Evolutionary conservation across 2,888 invertebrate genomes (phyloP).

Genomic region (Sminthurides aquaticus): DNA sequence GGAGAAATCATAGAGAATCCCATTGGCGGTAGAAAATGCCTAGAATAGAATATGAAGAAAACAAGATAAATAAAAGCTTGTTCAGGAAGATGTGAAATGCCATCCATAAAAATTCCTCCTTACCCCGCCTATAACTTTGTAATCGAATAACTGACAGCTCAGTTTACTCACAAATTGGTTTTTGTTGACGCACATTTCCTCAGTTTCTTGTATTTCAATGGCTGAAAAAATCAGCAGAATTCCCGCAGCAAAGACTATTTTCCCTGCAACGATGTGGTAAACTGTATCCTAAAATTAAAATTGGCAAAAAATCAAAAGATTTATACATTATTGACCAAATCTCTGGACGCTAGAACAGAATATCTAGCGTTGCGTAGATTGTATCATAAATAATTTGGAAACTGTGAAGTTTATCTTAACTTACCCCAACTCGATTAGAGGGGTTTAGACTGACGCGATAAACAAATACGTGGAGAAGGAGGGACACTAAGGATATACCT

Average conservation of each 20-base stretch:
- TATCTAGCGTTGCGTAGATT: too few relatives aligned
- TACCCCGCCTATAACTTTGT: slow-evolving; percentile 8
- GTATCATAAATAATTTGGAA: background rate
- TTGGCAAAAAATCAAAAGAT: background rate
- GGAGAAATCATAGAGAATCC: slow-evolving; percentile 1
- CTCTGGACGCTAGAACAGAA: too few relatives aligned
- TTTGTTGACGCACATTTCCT: background rate
- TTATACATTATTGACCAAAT: too few relatives aligned
- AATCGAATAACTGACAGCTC: slow-evolving; percentile 14
- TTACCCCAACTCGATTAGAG: slow-evolving; percentile 26
- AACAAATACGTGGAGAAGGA: slow-evolving; percentile 14
- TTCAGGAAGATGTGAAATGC: too few relatives aligned
- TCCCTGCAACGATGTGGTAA: slow-evolving; percentile 21
- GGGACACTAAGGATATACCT: slow-evolving; percentile 23
- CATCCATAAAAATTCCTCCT: too few relatives aligned
- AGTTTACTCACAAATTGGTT: background rate
- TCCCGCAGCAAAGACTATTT: slow-evolving; percentile 21
- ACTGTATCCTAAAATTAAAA: slow-evolving; percentile 23
- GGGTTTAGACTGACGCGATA: slow-evolving; percentile 15
- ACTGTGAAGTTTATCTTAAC: background rate
- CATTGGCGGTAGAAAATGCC: slow-evolving; percentile 7
- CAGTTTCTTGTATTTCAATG: slow-evolving; percentile 20
- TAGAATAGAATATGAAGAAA: slow-evolving; percentile 1
- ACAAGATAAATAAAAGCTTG: too few relatives aligned
- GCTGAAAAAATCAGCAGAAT: slow-evolving; percentile 23